Evolutionary conservation across 2,113 vertebrate species (phyloP), one percentile per base, ranked within the genome.

Genomic region (Terrapene triunguis): DNA sequence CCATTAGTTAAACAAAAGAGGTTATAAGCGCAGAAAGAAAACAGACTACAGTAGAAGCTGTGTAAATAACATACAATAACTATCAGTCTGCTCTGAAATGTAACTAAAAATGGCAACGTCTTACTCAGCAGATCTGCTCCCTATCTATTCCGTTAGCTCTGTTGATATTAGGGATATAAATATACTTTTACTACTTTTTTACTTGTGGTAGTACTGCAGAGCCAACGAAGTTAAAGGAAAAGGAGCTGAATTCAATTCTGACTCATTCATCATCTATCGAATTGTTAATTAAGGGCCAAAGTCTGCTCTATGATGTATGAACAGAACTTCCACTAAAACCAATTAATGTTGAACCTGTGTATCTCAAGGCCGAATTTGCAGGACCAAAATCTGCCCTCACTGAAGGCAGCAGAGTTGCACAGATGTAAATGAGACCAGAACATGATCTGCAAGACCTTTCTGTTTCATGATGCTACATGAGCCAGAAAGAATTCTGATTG

Each of bases 241-340:
- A 69, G 92, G 94, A 95, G 93, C 47, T 88, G 50, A 62, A 95
- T 95, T 96, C 89, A 95, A 83, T 94, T 96, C 86, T 97, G 92
- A 82, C 96, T 96, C 94, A 97, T 97, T 96, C 96, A 96, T 97
- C 96, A 96, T 94, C 24, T 97, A 97, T 92, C 91, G 92, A 97
- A 97, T 97, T 95, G 95, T 97, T 97, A 97, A 95, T 84, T 97
- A 97, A 98, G 94, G 93, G 97, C 96, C 95, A 95, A 95, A 97
- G 97, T 97, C 97, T 97, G 96, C 93, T 96, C 92, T 17, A 4
- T 81, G 42, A 53, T 82, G 54, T 62, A 74, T 69, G 44, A 85
- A 25, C 48, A n/a, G 54, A 96, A 94, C 82, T 97, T 97, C 95
- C 94, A 94, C 89, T 95, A 97, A 96, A 96, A 96, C 95, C 96